Conservation (phyloP, 1,140 invertebrate species). For the Drosophila hydei region DNA sequence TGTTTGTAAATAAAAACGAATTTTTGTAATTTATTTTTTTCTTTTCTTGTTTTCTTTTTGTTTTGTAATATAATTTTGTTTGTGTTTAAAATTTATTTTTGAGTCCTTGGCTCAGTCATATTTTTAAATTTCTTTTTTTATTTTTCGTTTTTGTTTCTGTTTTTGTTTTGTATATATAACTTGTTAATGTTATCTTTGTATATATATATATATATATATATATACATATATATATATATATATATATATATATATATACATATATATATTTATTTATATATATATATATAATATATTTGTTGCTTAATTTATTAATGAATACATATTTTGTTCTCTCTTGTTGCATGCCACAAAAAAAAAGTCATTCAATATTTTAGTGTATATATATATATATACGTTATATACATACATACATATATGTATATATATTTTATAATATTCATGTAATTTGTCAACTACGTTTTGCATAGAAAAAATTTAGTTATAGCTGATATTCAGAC, state of each 20-base stretch:
- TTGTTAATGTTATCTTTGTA: constrained; percentile 35
- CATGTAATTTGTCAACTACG: constrained; percentile 41
- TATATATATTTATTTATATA: constrained; percentile 5
- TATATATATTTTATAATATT: constrained; percentile 28
- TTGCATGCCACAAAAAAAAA: constrained; percentile 39
- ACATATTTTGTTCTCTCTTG: constrained; percentile 23
- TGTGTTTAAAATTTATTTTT: constrained; percentile 76
- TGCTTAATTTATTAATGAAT: constrained; percentile 46
- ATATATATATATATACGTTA: constrained; percentile 34
- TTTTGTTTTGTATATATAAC: constrained; percentile 31
- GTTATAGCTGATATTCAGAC: constrained; percentile 42
- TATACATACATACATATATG: constrained; percentile 34
- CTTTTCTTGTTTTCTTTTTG: constrained; percentile 38
- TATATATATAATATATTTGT: constrained; percentile 9
- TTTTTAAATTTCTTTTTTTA: constrained; percentile 65
- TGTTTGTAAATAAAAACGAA: constrained; percentile 11
- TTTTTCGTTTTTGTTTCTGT: background rate
- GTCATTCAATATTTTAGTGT: constrained; percentile 47
- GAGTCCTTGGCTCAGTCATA: constrained; percentile 79
- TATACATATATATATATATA: constrained; percentile 23
- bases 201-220: constrained; percentile 5
- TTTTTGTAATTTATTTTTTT: constrained; percentile 17
- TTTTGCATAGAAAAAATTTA: constrained; percentile 54
- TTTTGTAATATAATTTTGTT: constrained; percentile 68
- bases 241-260: constrained; percentile 8